Evolutionary conservation across 2,797 vertebrate species (phyloP).

Genomic region (Salmo trutta): DNA sequence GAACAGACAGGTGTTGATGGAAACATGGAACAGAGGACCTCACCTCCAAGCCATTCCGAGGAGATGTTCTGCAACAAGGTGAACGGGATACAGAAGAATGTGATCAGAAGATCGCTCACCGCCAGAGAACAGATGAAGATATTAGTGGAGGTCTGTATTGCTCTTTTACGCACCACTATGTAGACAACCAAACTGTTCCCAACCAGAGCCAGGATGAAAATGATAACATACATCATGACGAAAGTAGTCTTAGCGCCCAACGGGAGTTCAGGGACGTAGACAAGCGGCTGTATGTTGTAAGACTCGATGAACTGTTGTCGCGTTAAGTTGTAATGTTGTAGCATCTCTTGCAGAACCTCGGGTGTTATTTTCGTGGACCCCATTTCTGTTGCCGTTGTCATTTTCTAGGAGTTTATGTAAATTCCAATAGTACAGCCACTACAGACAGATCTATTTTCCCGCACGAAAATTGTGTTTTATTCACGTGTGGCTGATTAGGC

Average conservation of each 20-base stretch:
- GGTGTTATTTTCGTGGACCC: slow-evolving; percentile 74
- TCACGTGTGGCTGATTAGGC: background rate
- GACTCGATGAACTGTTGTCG: slow-evolving; percentile 80
- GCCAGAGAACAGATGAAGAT: slow-evolving; percentile 83
- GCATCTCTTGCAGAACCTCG: slow-evolving; percentile 75
- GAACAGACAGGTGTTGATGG: background rate
- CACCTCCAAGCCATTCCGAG: slow-evolving; percentile 82
- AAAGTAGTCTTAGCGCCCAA: slow-evolving; percentile 74
- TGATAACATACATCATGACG: slow-evolving; percentile 75
- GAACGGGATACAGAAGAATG: slow-evolving; percentile 84
- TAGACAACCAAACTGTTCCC: slow-evolving; percentile 83
- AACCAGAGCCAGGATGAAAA: slow-evolving; percentile 78
- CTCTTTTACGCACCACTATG: slow-evolving; percentile 74
- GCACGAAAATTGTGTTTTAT: background rate
- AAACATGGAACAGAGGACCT: slow-evolving; percentile 42
- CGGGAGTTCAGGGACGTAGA: slow-evolving; percentile 82
- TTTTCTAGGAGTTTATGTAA: slow-evolving; percentile 18
- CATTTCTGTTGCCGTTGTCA: slow-evolving; percentile 62
- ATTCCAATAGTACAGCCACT: background rate
- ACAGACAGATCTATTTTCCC: background rate
- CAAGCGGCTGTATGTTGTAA: slow-evolving; percentile 81
- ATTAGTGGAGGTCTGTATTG: slow-evolving; percentile 76
- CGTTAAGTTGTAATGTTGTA: slow-evolving; percentile 79
- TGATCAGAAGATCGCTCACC: slow-evolving; percentile 85
- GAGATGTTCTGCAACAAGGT: slow-evolving; percentile 85